Percentiles rank a stretch among this genome's conserved stretches.
Conservation (phyloP, 2,113 vertebrate genomes). For the Engystomops pustulosus region DNA sequence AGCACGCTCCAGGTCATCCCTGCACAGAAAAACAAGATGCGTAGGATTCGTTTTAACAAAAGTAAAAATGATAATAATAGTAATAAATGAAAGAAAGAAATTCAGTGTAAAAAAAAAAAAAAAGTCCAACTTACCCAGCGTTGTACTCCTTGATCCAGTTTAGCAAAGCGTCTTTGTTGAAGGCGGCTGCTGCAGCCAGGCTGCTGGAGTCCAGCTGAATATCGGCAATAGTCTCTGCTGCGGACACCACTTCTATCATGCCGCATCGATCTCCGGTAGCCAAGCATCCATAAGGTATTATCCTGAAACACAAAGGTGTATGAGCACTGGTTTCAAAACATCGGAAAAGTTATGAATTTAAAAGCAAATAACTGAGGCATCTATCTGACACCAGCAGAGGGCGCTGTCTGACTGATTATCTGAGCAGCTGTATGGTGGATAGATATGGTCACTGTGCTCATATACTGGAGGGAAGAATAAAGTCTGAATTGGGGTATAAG, state of each 20-base stretch:
- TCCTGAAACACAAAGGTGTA: slow-evolving; percentile 73
- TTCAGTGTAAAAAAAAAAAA: not conserved
- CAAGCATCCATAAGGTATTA: slow-evolving; percentile 94
- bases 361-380: not conserved
- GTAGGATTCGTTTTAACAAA: too few species aligned
- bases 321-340: too few species aligned
- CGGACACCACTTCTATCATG: slow-evolving; percentile 95
- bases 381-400: not conserved
- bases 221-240: slow-evolving; percentile 95
- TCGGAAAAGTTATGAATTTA: too few species aligned
- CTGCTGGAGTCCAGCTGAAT: slow-evolving; percentile 98
- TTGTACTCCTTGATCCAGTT: slow-evolving; percentile 99
- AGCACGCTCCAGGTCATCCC: slow-evolving; percentile 92
- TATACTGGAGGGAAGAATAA: not conserved
- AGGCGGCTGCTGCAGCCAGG: slow-evolving; percentile 93
- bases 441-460: not conserved
- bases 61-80: too few species aligned
- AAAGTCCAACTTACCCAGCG: slow-evolving; percentile 80
- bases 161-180: slow-evolving; percentile 97
- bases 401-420: not conserved
- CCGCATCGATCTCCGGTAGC: slow-evolving; percentile 95
- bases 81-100: not conserved
- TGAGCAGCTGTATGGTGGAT: not conserved
- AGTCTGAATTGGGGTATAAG: too few species aligned
- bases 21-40: slow-evolving; percentile 64